These are phyloP conservation scores for Riparia riparia DNA, from an alignment of 2,113 vertebrate genomes.

Conservation along the genomic window DNA sequence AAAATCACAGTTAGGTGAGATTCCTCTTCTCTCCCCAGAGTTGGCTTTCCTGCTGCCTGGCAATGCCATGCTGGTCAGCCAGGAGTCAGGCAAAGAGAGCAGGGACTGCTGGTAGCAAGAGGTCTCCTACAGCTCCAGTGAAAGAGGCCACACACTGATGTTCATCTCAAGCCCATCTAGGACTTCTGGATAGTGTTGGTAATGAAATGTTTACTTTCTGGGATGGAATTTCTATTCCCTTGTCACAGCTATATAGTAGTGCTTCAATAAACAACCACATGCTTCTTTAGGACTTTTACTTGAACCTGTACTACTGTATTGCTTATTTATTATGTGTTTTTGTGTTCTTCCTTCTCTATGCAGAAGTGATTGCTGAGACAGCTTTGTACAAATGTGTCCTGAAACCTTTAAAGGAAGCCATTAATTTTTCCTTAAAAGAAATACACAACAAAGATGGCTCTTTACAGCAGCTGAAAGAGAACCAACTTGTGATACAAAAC, in stretches of 20 bases:
- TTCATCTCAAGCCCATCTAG: neutral
- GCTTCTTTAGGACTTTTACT: neutral
- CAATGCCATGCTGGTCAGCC: neutral
- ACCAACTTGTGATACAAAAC: slow-evolving; percentile 87
- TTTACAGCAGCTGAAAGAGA: slow-evolving; percentile 86
- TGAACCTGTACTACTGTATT: neutral
- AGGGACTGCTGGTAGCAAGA: neutral
- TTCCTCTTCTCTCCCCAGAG: neutral
- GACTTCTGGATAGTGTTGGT: neutral
- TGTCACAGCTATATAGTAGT: neutral
- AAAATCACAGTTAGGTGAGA: neutral
- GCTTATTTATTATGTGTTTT: neutral
- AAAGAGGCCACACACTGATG: neutral
- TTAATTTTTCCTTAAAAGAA: slow-evolving; percentile 85
- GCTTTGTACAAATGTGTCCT: slow-evolving; percentile 93
- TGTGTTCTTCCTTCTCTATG: neutral
- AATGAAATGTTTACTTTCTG: neutral
- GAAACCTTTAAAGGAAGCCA: slow-evolving; percentile 89
- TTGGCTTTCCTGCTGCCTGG: neutral
- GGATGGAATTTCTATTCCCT: neutral
- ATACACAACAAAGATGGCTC: slow-evolving; percentile 82
- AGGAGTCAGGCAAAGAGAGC: neutral
- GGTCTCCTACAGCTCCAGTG: neutral
- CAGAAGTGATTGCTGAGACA: slow-evolving; percentile 89
- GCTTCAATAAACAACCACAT: neutral